Base-by-base conservation (phyloP, 2,113 vertebrate species). In the Indicator maculatus region DNA sequence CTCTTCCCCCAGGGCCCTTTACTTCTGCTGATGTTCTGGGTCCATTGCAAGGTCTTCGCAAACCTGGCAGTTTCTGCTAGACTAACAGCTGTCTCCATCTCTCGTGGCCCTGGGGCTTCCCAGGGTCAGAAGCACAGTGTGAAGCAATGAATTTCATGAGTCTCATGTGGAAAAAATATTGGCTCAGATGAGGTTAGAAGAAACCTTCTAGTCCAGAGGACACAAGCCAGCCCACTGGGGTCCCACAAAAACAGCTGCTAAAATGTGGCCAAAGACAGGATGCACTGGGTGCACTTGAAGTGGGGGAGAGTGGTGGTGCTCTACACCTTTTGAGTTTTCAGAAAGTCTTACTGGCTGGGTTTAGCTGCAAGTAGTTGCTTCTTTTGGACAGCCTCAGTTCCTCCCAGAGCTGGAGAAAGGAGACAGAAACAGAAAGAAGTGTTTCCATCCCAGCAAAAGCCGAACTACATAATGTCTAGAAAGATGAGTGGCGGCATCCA, bases 21-120 rank as follows among this genome's bases (percentile, higher is more conserved):
- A 56, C 78, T 88, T 93, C 92, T 88, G 82, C 85, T 90, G 76
- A 91, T 72, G 50, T 88, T 96, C 91, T 93, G 91, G 67, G 88
- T 93, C 93, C 26, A 55, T 74, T 30, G 9, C 66, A 88, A 88
- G 70, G 84, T 77, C 91, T 96, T 82, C 2, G 0, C 78, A 96
- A 95, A 93, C 82, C 89, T 96, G 93, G 88, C 94, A 94, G 84
- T 81, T 96, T 93, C 83, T 92, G 23, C 66, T 82, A 88, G 66
- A 72, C 86, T 96, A 95, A 77, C 96, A 97, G 94, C 93, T 97
- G 96, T 91, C 94, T 96, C 56, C 9, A 8, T 80, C 81, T 94
- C 66, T 82, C 59, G 59, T 80, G 86, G 88, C 91, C 95, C 76
- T 89, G 86, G 73, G 93, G 79, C 70, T 94, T 89, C 69, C 79